Evolutionary conservation across 1,140 invertebrate species (phyloP).

Genomic region (Drosophila kepulauana): DNA sequence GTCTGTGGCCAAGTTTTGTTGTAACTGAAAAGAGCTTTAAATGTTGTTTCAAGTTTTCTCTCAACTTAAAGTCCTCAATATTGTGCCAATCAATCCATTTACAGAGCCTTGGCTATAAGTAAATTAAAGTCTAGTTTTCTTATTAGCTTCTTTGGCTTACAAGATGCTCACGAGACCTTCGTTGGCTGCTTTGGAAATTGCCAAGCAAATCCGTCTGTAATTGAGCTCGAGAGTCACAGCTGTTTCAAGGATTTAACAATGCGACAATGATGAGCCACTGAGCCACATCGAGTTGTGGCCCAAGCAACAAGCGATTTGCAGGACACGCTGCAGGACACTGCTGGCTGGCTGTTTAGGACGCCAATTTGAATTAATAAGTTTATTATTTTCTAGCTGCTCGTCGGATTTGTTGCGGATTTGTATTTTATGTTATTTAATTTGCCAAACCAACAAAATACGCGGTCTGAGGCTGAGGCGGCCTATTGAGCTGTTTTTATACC

Average conservation of each 20-base stretch:
- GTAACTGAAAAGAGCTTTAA: conserved; percentile 2
- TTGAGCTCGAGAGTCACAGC: conserved; percentile 57
- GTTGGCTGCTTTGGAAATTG: not conserved
- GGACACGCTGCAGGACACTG: conserved; percentile 23
- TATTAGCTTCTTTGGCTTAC: not conserved
- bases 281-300: not conserved
- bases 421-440: conserved; percentile 78
- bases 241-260: conserved; percentile 62
- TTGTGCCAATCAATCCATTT: no score
- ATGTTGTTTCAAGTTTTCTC: not conserved
- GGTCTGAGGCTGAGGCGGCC: not conserved
- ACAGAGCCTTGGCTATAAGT: no score
- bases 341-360: conserved; percentile 16
- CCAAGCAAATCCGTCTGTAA: conserved; percentile 52
- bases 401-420: conserved; percentile 64
- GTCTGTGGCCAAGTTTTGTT: no score
- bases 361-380: conserved; percentile 76
- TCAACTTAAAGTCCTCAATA: no score
- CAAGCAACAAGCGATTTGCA: not conserved
- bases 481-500: not conserved
- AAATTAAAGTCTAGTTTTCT: not conserved
- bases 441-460: conserved; percentile 12
- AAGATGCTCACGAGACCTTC: not conserved
- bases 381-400: conserved; percentile 65
- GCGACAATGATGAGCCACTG: conserved; percentile 61